Base-by-base conservation (phyloP, 1,140 invertebrate species). In the Drosophila tropicalis region DNA sequence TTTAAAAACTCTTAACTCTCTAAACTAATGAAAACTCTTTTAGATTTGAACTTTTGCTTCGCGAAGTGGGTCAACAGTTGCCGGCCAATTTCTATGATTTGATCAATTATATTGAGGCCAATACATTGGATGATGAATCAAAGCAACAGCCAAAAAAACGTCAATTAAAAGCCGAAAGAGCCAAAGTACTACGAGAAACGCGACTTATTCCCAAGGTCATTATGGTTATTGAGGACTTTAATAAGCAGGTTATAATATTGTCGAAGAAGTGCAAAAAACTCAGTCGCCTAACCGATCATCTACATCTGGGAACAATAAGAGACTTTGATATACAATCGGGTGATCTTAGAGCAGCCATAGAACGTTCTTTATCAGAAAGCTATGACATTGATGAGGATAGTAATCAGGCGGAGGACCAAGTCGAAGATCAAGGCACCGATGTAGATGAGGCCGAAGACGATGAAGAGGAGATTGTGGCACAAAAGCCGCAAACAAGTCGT, bases 111-210 rank as follows among this genome's bases (percentile, higher is more conserved):
- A 92, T 94, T 12, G 94, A 94, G 77, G 94, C 94, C 74, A 92
- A 92, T 29, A 81, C 91, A n/a, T 58, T 92, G 10, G 87, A 91
- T 10, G 79, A 81, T 41, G 77, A 90, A 15, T 70, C 75, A 5
- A 57, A 78, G 29, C 66, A 72, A 70, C 70, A 76, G 29, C 25
- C 76, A 0, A 75, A 73, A 10, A 90, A 89, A 19, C 76, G 78
- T 15, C 90, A 94, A 62, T 81, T 92, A 0, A 83, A 85, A 19
- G 76, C 90, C 0, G 91, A 93, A 51, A 93, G 93, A 15, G 94
- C 92, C n/a, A 94, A 94, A 92, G 92, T 95, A 44, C 83, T 95
- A 6, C 93, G 93, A 44, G 94, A 95, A 85, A 94, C 94, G 0
- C 93, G 93, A 75, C 75, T 92, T 3, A 94, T 95, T 76, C 94